Evolutionary conservation across 2,888 invertebrate species (phyloP).

Genomic region (Athalia circularis): DNA sequence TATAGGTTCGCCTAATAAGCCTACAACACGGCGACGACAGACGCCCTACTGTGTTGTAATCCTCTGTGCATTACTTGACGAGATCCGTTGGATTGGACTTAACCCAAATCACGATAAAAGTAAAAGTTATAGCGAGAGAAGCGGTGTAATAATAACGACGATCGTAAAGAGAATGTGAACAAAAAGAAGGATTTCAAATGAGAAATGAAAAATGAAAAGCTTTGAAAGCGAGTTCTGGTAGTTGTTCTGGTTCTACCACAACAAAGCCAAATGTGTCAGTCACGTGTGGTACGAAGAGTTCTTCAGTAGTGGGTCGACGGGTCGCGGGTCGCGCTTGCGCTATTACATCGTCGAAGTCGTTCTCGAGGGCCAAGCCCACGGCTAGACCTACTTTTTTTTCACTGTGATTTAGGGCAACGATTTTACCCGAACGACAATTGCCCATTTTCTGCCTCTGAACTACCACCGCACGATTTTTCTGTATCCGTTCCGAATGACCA

Average conservation of each 20-base stretch:
- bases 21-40: not conserved
- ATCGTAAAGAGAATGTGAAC: not conserved
- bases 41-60: constrained; percentile 1
- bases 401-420: constrained; percentile 33
- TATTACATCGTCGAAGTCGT: constrained; percentile 12
- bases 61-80: not conserved
- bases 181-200: not conserved
- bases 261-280: constrained; percentile 22
- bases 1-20: too few species aligned
- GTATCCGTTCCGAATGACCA: not conserved
- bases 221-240: not conserved
- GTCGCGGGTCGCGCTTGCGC: constrained; percentile 36
- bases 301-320: constrained; percentile 6
- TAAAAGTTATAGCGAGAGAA: constrained; percentile 10
- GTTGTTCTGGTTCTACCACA: not conserved
- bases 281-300: constrained; percentile 34
- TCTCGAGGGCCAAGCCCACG: constrained; percentile 42
- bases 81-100: not conserved
- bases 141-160: not conserved
- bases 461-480: constrained; percentile 7
- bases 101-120: constrained; percentile 21
- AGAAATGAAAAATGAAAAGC: not conserved
- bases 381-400: constrained; percentile 41
- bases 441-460: not conserved
- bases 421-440: constrained; percentile 36